Evolutionary conservation across 2,797 vertebrate species (phyloP), one percentile per base, ranked within the genome.

Genomic region (Saguinus oedipus): DNA sequence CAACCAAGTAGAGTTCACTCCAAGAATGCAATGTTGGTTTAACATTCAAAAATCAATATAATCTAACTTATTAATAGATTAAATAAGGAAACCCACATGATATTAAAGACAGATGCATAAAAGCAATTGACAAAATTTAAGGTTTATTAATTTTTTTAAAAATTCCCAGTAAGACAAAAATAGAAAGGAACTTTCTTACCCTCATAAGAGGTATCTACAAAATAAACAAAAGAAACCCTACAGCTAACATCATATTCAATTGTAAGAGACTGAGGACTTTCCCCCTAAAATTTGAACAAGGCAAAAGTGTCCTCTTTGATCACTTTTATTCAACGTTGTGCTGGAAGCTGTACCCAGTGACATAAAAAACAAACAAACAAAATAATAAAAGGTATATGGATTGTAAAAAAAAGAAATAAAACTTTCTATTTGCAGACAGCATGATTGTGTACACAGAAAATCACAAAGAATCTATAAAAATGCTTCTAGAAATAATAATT

Each of bases 381-480:
- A 88, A 36, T 19, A 82, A 53, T 57, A 46, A 79, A 46, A 27
- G 26, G 26, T 8, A 57, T 88, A 88, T 27, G 13, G 22, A 53
- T 85, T 79, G 44, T n/a, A 46, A 96, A 90, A 39, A 39, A 27
- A 92, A 75, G 55, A 86, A 59, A 80, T 79, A 93, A 89, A 93
- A 59, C 22, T 30, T n/a, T 59, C 50, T 59, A 27, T 79, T 78
- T 95, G 50, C 59, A 89, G 24, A 88, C 36, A 76, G 12, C 7
- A 27, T 55, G 33, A 86, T 39, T 74, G 5, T 64, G n/a, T 55
- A 42, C 75, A 55, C 8, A 48, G 33, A 93, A 86, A 93, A 81
- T 86, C 33, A 33, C 22, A 59, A 55, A 55, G 53, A 55, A 82
- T 78, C 42, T 91, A 48, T 9, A 82, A 70, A 87, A 83, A 33